phyloP scores from a whole-genome alignment of 1,140 invertebrate genomes.

The Tigriopus japonicus region DNA sequence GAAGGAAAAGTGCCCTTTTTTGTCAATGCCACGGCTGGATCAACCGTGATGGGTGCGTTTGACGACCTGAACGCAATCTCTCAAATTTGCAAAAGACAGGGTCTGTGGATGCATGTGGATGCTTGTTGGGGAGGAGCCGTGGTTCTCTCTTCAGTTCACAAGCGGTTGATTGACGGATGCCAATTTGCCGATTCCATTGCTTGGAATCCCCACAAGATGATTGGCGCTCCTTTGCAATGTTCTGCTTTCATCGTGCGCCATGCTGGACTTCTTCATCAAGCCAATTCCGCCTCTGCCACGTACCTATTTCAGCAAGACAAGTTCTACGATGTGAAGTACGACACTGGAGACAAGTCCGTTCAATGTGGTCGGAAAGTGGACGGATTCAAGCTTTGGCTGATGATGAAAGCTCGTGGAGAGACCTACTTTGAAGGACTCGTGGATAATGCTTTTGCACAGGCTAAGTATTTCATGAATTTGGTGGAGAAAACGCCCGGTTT shows the following conservation, averaged over 20 bases:
- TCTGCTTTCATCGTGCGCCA: conserved; percentile 52
- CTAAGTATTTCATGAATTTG: conserved; percentile 18
- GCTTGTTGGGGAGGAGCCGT: conserved; percentile 66
- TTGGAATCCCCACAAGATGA: conserved; percentile 78
- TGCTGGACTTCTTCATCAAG: conserved; percentile 25
- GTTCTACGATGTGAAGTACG: conserved; percentile 70
- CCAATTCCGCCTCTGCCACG: conserved; percentile 53
- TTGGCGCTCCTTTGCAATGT: conserved; percentile 59
- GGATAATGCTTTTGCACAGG: conserved; percentile 40
- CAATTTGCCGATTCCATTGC: conserved; percentile 54
- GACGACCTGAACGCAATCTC: conserved; percentile 33
- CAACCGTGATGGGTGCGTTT: conserved; percentile 43
- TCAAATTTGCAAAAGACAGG: conserved; percentile 28
- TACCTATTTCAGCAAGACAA: conserved; percentile 87
- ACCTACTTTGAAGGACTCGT: conserved; percentile 34
- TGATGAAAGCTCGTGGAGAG: conserved; percentile 62
- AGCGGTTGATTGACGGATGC: conserved; percentile 30
- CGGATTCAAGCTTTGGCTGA: conserved; percentile 77
- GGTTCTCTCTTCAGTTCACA: conserved; percentile 45
- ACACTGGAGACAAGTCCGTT: conserved; percentile 78
- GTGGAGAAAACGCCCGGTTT: too few relatives aligned
- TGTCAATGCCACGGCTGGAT: conserved; percentile 51
- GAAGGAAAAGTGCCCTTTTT: conserved; percentile 38
- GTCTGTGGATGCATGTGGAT: conserved; percentile 11
- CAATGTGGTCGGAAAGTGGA: conserved; percentile 86